A percentile compares a stretch with the other conserved stretches of the same genome.
Conservation (phyloP, 2,113 vertebrate genomes). For the Stegostoma tigrinum region DNA sequence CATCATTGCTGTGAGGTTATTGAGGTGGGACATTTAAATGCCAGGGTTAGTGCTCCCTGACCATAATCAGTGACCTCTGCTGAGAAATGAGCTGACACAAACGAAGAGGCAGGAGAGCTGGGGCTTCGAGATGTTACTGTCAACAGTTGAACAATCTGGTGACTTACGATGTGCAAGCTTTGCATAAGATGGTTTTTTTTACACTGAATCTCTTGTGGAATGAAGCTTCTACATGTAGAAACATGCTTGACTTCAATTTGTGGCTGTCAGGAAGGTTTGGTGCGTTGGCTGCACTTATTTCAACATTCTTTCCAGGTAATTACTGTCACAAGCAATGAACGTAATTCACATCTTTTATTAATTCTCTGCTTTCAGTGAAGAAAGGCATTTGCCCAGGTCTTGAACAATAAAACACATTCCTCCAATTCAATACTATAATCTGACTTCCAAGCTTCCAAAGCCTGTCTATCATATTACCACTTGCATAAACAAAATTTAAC, state of each 20-base stretch:
- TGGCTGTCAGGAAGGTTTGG: neutral
- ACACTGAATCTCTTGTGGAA: neutral
- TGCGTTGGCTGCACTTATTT: neutral
- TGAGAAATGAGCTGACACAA: too few relatives aligned
- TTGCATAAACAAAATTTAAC: neutral
- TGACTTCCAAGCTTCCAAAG: neutral
- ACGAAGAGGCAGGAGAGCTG: neutral
- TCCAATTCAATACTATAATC: neutral
- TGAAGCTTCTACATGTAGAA: neutral
- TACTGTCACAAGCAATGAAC: neutral
- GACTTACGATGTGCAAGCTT: neutral
- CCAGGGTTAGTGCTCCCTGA: neutral
- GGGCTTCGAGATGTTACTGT: neutral
- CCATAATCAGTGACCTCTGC: neutral
- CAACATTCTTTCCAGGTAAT: slow-evolving; percentile 9
- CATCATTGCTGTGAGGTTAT: neutral
- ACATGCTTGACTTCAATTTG: neutral
- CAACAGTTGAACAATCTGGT: neutral
- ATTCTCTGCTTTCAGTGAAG: neutral
- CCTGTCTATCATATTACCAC: neutral
- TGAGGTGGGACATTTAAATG: neutral
- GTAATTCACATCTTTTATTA: neutral
- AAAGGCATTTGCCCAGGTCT: neutral
- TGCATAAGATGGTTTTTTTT: too few relatives aligned
- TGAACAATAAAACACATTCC: neutral